phyloP scores from a whole-genome alignment of 2,113 vertebrate genomes.

The Psittacula cyanocephala region DNA sequence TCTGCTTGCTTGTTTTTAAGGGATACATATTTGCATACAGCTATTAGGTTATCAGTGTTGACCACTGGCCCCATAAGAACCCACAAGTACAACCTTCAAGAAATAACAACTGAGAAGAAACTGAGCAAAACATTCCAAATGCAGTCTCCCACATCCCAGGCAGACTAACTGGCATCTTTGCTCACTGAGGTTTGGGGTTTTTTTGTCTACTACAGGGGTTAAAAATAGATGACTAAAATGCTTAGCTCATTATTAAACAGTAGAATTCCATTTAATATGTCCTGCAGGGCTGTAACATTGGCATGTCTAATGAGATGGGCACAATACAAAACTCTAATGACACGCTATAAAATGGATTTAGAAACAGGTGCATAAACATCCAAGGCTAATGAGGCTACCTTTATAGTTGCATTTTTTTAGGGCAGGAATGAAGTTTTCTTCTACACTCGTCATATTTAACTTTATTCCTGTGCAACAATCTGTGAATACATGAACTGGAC shows the following conservation, averaged over 20 bases:
- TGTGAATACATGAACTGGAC: not conserved
- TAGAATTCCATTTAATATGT: not conserved
- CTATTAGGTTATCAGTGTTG: not conserved
- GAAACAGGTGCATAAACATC: not conserved
- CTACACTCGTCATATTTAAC: not conserved
- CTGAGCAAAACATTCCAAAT: not conserved
- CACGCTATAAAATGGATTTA: not conserved
- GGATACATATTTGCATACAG: not conserved
- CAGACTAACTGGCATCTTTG: not conserved
- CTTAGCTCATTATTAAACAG: not conserved
- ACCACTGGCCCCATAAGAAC: not conserved
- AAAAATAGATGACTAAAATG: not conserved
- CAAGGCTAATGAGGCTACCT: not conserved
- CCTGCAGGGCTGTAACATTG: not conserved
- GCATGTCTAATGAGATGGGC: not conserved
- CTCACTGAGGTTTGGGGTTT: not conserved
- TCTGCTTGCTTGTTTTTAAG: not conserved
- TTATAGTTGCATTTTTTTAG: not conserved
- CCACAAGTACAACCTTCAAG: not conserved
- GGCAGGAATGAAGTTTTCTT: not conserved
- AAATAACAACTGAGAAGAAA: not conserved
- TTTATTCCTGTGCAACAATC: not conserved
- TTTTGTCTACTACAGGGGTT: not conserved
- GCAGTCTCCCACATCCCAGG: not conserved
- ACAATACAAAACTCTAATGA: not conserved